These are phyloP conservation scores for Paramormyrops hopkinsi DNA, from an alignment of 2,797 vertebrate genomes.

Conservation along the genomic window DNA sequence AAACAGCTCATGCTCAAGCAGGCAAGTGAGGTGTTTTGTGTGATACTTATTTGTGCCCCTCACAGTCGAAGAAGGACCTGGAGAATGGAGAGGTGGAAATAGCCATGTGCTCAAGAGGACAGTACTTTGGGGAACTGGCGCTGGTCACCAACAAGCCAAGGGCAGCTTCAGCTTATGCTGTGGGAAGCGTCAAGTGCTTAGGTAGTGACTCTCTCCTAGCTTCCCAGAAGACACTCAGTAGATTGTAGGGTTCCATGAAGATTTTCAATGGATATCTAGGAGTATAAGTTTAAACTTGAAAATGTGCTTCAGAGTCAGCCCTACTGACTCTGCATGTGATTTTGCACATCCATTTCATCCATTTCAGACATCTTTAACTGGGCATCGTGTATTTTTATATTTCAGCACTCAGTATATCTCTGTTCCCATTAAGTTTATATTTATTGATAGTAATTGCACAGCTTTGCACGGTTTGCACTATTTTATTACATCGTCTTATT, in stretches of 20 bases:
- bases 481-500: neutral
- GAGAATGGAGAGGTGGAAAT: slow-evolving; percentile 75
- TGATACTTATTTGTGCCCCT: slow-evolving; percentile 3
- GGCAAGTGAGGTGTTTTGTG: neutral
- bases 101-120: slow-evolving; percentile 76
- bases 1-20: neutral
- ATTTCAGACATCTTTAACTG: neutral
- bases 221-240: neutral
- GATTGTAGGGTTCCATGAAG: neutral
- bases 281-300: neutral
- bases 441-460: neutral
- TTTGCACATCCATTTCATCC: neutral
- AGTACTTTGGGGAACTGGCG: slow-evolving; percentile 92
- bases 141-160: slow-evolving; percentile 91
- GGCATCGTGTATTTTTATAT: neutral
- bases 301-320: neutral
- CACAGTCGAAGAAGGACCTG: slow-evolving; percentile 69
- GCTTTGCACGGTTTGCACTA: neutral
- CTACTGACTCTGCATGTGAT: neutral
- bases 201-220: slow-evolving; percentile 48
- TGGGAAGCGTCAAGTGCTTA: slow-evolving; percentile 84
- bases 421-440: neutral
- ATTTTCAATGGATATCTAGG: neutral
- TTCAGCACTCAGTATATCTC: neutral
- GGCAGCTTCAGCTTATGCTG: slow-evolving; percentile 87